These are phyloP conservation scores for Bufo bufo DNA, from an alignment of 2,113 vertebrate genomes.

Conservation along the genomic window DNA sequence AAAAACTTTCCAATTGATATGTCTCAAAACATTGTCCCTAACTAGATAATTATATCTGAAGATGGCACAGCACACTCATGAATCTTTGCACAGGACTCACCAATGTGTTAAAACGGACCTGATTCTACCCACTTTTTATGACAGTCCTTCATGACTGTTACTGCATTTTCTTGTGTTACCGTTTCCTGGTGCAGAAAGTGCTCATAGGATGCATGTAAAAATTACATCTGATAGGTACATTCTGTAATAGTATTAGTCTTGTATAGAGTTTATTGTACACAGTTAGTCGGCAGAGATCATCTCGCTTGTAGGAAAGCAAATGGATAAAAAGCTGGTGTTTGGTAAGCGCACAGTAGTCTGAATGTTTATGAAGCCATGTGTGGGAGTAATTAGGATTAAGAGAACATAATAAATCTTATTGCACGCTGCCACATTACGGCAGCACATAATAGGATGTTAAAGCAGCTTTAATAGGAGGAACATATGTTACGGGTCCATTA, in stretches of 20 bases:
- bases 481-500: slow-evolving; percentile 51
- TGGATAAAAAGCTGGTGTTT: not conserved
- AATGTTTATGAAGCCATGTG: slow-evolving; percentile 35
- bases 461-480: slow-evolving; percentile 45
- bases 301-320: not conserved
- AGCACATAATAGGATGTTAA: slow-evolving; percentile 38
- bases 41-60: too few relatives aligned
- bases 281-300: not conserved
- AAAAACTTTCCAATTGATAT: too few relatives aligned
- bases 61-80: too few relatives aligned
- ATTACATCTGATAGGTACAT: too few relatives aligned
- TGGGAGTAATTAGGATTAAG: slow-evolving; percentile 44
- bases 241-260: not conserved
- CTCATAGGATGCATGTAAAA: too few relatives aligned
- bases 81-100: too few relatives aligned
- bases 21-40: too few relatives aligned
- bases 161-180: not conserved
- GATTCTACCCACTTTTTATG: too few relatives aligned
- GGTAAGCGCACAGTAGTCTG: not conserved
- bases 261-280: not conserved
- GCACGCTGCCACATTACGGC: slow-evolving; percentile 22
- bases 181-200: not conserved
- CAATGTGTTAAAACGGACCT: too few relatives aligned
- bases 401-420: slow-evolving; percentile 50
- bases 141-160: not conserved